Evolutionary conservation across 2,888 invertebrate genomes (phyloP), one percentile per base, ranked within the genome.

Genomic region (Eulithis testata): DNA sequence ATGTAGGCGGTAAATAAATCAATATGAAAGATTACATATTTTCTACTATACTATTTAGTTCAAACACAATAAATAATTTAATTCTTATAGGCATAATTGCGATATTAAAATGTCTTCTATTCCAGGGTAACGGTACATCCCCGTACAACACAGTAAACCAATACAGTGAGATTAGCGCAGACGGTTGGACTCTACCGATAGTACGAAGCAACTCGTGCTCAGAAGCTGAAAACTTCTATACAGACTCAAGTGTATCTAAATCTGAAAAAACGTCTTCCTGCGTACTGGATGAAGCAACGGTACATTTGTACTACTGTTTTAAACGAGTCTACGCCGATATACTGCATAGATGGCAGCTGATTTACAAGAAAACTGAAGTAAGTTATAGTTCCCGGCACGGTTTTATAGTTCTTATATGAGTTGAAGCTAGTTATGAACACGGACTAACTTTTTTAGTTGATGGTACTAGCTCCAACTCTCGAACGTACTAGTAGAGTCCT

Each of bases 251-350:
- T 1, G 77, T 77, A 11, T 84, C 85, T n/a, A 89, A 90, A 68
- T 87, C 85, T 0, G 92, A 91, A 52, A 81, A 76, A n/a, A 74
- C 81, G 11, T 78, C 89, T 0, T 86, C 89, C 1, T 91, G 94
- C 50, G 88, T 90, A 11, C 77, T 93, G 1, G 93, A 93, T 60
- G 89, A 90, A 58, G 86, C 90, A 47, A 91, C 93, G 0, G 89
- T 87, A 5, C 92, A 92, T 64, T 88, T 96, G 37, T 98, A 97
- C 80, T 97, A 98, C 83, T 95, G 96, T 70, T 97, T 97, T 78
- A 98, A 98, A 86, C 94, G 96, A 73, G 95, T 95, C 0, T 99
- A 99, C 82, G 98, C 98, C 0, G 98, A 98, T 82, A 95, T 98
- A 36, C 91, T 99, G 52, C 96, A 98, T 79, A 94, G 96, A 44